Evolutionary conservation across 2,113 vertebrate genomes (phyloP).

Genomic region (Myrmophylax atrothorax): DNA sequence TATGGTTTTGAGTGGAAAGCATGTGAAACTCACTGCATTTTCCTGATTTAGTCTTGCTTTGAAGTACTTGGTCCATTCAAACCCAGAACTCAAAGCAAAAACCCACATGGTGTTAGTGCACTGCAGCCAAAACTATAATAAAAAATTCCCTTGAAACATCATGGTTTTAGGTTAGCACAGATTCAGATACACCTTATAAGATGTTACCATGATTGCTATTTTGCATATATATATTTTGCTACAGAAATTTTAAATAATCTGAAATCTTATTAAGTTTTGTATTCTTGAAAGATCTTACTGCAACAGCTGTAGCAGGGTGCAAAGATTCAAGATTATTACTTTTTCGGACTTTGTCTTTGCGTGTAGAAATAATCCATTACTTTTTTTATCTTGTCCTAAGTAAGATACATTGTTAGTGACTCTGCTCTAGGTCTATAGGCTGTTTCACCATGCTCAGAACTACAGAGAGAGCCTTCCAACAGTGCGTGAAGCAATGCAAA

Average conservation of each 20-base stretch:
- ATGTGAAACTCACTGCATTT: conserved; percentile 41
- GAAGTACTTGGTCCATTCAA: conserved; percentile 63
- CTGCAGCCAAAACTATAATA: conserved; percentile 40
- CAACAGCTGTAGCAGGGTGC: not conserved
- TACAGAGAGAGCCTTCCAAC: not conserved
- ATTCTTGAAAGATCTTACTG: not conserved
- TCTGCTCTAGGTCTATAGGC: not conserved
- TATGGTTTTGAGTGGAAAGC: conserved; percentile 62
- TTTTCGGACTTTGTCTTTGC: not conserved
- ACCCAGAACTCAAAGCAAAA: conserved; percentile 59
- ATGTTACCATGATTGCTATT: not conserved
- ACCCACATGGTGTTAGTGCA: conserved; percentile 34
- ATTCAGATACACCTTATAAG: conserved; percentile 23
- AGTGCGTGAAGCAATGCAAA: not conserved
- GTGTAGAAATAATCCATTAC: not conserved
- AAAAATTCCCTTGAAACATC: conserved; percentile 32
- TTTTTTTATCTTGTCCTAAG: not conserved
- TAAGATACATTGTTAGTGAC: not conserved
- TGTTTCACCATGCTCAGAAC: not conserved
- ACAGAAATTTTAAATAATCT: not conserved
- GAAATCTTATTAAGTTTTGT: not conserved
- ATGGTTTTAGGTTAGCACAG: not conserved
- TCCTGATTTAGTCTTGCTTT: conserved; percentile 57
- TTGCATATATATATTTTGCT: not conserved
- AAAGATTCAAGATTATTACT: not conserved